Base-by-base conservation (phyloP, 2,888 invertebrate genomes). In the Tricholauxania praeusta region DNA sequence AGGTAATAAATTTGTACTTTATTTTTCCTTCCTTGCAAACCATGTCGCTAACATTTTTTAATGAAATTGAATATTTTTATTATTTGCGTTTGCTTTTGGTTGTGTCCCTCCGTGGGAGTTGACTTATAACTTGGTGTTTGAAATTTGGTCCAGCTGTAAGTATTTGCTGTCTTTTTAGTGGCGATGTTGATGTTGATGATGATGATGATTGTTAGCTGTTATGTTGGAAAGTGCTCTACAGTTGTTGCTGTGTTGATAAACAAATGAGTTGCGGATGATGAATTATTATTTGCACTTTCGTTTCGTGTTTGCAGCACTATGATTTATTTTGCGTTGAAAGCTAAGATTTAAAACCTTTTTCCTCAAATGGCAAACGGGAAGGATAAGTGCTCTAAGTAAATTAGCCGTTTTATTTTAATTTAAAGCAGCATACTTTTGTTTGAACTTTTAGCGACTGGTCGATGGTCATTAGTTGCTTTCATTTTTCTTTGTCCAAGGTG, bases 71-170 rank as follows among this genome's bases (percentile, higher is more conserved):
- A 47, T 60, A 59, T 72, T 53, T 49, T n/a, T 32, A 15, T 49
- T 70, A 14, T 4, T 55, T 22, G 52, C 52, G 19, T 19, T 22
- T 66, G 4, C 22, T n/a, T 60, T 62, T 53, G 32, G 55, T 28
- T 53, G 47, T 47, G 47, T 28, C 48, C n/a, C 28, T 68, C 17
- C 28, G 15, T 76, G 78, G 76, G 64, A 74, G 77, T 78, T 80
- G 82, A 82, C 83, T 82, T 83, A 82, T 80, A 80, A 82, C 77
- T 76, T 63, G 64, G 10, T 14, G 68, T 17, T 15, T 57, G 48
- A 17, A 19, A 19, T 6, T 69, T 69, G 51, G 59, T 59, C 53
- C 60, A 68, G 67, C 55, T 68, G 39, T 57, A 32, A 7, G 32
- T 52, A 47, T 72, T 62, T 60, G 12, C 63, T 72, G 39, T 39